phyloP scores from a whole-genome alignment of 2,888 invertebrate genomes.

The Papilio gigon region DNA sequence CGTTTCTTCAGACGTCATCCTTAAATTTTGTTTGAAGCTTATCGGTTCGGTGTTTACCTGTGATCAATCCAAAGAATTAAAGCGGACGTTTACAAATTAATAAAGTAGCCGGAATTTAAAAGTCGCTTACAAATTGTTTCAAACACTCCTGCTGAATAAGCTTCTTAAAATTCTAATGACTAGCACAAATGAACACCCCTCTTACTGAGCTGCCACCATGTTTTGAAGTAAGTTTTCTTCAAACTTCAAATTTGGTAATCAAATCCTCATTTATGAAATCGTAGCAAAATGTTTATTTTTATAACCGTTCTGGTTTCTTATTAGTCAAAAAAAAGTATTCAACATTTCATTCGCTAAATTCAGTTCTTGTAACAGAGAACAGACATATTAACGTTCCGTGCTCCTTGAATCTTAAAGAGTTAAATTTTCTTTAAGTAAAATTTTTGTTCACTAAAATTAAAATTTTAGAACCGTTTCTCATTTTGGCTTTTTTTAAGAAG shows the following conservation, averaged over 20 bases:
- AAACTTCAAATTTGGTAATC: slow-evolving; percentile 39
- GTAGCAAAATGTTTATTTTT: not conserved
- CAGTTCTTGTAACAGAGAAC: slow-evolving; percentile 15
- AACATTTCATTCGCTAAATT: slow-evolving; percentile 19
- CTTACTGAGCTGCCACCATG: slow-evolving; percentile 80
- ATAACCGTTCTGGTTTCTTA: not conserved
- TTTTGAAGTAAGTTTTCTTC: slow-evolving; percentile 59
- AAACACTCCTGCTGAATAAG: slow-evolving; percentile 81
- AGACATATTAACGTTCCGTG: slow-evolving; percentile 29
- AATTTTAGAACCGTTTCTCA: no score
- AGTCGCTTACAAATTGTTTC: slow-evolving; percentile 77
- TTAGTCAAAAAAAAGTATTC: slow-evolving; percentile 3
- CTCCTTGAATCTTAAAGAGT: not conserved
- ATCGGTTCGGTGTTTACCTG: slow-evolving; percentile 78
- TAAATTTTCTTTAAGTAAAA: not conserved
- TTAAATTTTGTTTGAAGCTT: slow-evolving; percentile 75
- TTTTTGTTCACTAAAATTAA: not conserved
- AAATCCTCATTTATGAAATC: slow-evolving; percentile 10
- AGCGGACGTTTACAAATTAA: not conserved
- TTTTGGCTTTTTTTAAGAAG: no score
- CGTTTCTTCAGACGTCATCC: slow-evolving; percentile 81
- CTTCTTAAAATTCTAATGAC: slow-evolving; percentile 71
- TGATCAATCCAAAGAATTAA: slow-evolving; percentile 44
- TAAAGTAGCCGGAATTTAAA: not conserved
- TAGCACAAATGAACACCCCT: slow-evolving; percentile 72